Percentiles rank a stretch among this genome's conserved stretches.
phyloP scores from a whole-genome alignment of 2,797 vertebrate genomes.

The Leptatherina wallacei region DNA sequence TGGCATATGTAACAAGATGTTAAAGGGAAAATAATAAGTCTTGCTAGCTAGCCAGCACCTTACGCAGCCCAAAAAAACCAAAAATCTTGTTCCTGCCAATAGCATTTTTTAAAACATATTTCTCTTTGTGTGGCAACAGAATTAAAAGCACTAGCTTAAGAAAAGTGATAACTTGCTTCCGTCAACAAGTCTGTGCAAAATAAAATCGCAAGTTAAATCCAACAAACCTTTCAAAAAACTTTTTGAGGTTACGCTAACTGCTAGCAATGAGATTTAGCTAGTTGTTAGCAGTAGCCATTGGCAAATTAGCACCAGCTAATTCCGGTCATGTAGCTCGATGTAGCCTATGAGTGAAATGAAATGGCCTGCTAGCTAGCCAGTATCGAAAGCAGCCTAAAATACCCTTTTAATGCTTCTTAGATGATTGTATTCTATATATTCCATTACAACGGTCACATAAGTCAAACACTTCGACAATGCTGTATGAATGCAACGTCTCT shows the following conservation, averaged over 20 bases:
- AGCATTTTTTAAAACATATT: background rate
- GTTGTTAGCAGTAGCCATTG: conserved; percentile 6
- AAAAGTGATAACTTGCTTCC: background rate
- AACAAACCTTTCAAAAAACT: background rate
- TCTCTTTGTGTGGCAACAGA: background rate
- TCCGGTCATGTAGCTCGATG: conserved; percentile 20
- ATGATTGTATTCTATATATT: background rate
- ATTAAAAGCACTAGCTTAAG: background rate
- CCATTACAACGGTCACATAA: conserved; percentile 2
- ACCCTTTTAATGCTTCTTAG: conserved; percentile 9
- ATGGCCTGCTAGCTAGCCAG: background rate
- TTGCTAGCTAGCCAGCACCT: background rate
- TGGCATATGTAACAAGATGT: conserved; percentile 14
- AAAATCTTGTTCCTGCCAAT: background rate
- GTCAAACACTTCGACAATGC: conserved; percentile 1
- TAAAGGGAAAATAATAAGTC: conserved; percentile 10
- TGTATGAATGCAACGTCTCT: background rate
- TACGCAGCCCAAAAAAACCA: too few species aligned
- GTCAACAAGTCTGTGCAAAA: background rate
- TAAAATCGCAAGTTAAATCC: too few species aligned
- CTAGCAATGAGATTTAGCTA: background rate
- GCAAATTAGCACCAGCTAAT: conserved; percentile 48
- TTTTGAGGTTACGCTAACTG: background rate
- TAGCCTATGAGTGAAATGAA: conserved; percentile 4
- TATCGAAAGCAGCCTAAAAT: background rate